Evolutionary conservation across 2,797 vertebrate species (phyloP), one percentile per base, ranked within the genome.

Genomic region (Peromyscus aztecus): DNA sequence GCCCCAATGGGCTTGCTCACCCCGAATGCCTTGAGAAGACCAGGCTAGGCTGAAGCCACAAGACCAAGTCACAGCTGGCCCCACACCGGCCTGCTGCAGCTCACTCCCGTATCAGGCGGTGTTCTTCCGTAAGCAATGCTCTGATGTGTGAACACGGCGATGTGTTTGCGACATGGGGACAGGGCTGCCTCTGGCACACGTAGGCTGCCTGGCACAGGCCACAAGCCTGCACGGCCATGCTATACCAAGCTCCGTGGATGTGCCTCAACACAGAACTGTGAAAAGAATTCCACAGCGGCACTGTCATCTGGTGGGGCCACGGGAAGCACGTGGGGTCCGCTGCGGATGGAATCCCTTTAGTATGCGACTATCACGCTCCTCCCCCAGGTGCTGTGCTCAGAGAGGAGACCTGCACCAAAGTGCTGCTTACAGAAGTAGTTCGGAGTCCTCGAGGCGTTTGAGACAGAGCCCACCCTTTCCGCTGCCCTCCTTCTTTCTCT

Each of bases 1-100:
- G 13, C 13, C 19, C 29, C 1, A 13, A 0, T 2, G 9, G 81
- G 21, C 31, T 29, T 4, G 8, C 23, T 55, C 13, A 19, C 4
- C 40, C 23, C 23, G 80, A 57, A 86, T 29, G 27, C 14, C 57
- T 27, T 0, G 43, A 23, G 31, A 61, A 76, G 46, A 23, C 24
- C n/a, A 4, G 59, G 52, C 12, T 46, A 63, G 57, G 55, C 11
- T 19, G 6, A 0, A 10, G 73, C 31, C 2, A 0, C 55, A 87
- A 63, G 13, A 10, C n/a, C 14, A 55, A 55, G 34, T 71, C 84
- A 71, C 13, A 71, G 84, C 46, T 71, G 83, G 31, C 63, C 19
- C 43, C 31, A 43, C 43, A 31, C 61, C 29, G 3, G 1, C 61
- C 40, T 43, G 59, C 37, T 14, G 27, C 61, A 65, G 19, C 52